These are phyloP conservation scores for Gymnocephalus cernua DNA, from an alignment of 2,113 vertebrate genomes.

Conservation along the genomic window DNA sequence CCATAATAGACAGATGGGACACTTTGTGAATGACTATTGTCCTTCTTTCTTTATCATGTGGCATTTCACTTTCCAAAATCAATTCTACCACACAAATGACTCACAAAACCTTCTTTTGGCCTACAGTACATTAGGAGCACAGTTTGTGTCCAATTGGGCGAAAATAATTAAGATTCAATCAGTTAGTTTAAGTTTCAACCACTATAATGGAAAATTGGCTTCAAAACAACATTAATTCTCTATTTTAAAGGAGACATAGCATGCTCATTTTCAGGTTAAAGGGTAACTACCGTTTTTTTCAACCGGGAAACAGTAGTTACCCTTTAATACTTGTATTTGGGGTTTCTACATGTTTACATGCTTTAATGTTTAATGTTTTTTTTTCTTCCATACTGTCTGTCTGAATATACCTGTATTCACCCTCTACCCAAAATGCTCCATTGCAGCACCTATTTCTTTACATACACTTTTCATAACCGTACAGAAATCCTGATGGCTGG, in stretches of 20 bases:
- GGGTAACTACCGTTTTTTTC: no score
- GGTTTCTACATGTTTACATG: no score
- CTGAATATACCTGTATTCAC: no score
- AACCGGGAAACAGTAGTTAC: no score
- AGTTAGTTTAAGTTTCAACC: constrained; percentile 11
- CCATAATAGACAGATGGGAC: neutral
- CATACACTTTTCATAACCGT: no score
- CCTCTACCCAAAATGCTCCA: no score
- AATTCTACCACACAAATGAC: neutral
- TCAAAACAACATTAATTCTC: neutral
- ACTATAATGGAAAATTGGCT: neutral
- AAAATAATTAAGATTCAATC: constrained; percentile 5
- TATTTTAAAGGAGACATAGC: neutral
- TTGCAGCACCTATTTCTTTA: no score
- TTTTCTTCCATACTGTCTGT: no score
- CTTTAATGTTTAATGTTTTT: no score
- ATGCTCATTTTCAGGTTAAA: no score
- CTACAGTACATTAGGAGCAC: neutral
- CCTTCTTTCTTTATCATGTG: neutral
- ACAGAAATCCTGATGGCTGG: no score
- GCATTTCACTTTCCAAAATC: neutral
- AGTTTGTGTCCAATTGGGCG: neutral
- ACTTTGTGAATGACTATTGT: neutral
- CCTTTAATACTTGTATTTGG: no score
- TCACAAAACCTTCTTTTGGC: neutral